A percentile compares a stretch with the other conserved stretches of the same genome.
phyloP scores from a whole-genome alignment of 2,888 invertebrate species.

The Temnothorax ravouxi region DNA sequence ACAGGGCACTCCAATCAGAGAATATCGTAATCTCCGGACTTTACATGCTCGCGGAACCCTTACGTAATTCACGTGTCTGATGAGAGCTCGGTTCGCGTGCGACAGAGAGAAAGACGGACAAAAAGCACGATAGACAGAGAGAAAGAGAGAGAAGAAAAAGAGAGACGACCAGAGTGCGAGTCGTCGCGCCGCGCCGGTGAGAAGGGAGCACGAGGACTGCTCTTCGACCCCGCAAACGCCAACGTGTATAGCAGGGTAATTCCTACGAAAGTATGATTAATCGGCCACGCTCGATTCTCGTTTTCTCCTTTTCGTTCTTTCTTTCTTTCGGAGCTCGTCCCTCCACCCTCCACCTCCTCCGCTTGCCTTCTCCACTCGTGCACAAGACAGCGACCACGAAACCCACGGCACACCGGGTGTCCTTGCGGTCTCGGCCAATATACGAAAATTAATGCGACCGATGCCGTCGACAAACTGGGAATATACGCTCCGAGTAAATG shows the following conservation, averaged over 20 bases:
- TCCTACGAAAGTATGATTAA: conserved; percentile 77
- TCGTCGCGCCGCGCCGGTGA: conserved; percentile 28
- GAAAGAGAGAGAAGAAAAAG: not conserved
- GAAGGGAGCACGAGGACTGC: conserved; percentile 61
- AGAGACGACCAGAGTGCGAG: not conserved
- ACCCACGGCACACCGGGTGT: conserved; percentile 48
- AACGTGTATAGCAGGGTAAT: conserved; percentile 72
- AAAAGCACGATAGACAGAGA: not conserved
- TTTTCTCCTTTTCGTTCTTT: conserved; percentile 45
- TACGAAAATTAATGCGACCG: conserved; percentile 49
- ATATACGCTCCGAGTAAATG: not conserved
- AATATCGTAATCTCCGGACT: conserved; percentile 82
- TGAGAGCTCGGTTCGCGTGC: conserved; percentile 81
- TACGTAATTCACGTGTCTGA: conserved; percentile 84
- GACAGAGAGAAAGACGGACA: conserved; percentile 52
- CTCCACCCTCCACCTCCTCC: not conserved
- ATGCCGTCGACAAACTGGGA: conserved; percentile 52
- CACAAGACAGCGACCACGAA: conserved; percentile 46
- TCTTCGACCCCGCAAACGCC: conserved; percentile 72
- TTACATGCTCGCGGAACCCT: conserved; percentile 74
- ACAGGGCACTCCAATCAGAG: conserved; percentile 81
- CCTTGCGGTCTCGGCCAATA: conserved; percentile 48
- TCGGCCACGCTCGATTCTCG: conserved; percentile 65
- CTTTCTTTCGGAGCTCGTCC: conserved; percentile 15
- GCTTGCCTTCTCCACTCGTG: conserved; percentile 17